Conservation (phyloP, 2,113 vertebrate genomes). For the Coptodon bakossiorum region DNA sequence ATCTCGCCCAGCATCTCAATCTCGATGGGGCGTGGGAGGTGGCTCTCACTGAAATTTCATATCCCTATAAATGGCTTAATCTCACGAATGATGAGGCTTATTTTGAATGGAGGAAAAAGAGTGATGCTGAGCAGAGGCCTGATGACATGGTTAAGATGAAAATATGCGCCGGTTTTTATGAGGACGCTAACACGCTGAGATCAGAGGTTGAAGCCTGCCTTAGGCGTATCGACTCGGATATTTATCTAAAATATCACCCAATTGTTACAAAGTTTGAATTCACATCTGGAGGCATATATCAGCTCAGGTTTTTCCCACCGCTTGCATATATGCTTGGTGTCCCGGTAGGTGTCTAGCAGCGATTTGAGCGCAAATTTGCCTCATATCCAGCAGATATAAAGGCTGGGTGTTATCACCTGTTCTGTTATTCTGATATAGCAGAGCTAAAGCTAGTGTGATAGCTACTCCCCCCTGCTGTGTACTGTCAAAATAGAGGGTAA, state of each 20-base stretch:
- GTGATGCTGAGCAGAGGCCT: fast-evolving
- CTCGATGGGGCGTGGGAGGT: no score
- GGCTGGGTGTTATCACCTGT: background rate
- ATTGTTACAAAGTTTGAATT: background rate
- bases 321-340: background rate
- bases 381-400: fast-evolving
- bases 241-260: background rate
- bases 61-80: no score
- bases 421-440: background rate
- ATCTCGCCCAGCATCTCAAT: fast-evolving
- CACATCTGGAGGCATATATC: fast-evolving
- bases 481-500: background rate
- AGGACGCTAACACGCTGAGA: fast-evolving
- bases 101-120: no score
- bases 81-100: fast-evolving
- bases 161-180: no score
- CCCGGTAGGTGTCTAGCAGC: background rate
- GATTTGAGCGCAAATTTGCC: fast-evolving
- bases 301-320: fast-evolving
- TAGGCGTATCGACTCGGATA: fast-evolving
- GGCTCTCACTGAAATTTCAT: no score
- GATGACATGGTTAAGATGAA: fast-evolving
- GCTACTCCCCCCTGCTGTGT: fast-evolving
- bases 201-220: background rate
- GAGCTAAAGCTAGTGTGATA: fast-evolving